Evolutionary conservation across 2,797 vertebrate genomes (phyloP), one percentile per base, ranked within the genome.

Genomic region (Cirrhinus molitorella): DNA sequence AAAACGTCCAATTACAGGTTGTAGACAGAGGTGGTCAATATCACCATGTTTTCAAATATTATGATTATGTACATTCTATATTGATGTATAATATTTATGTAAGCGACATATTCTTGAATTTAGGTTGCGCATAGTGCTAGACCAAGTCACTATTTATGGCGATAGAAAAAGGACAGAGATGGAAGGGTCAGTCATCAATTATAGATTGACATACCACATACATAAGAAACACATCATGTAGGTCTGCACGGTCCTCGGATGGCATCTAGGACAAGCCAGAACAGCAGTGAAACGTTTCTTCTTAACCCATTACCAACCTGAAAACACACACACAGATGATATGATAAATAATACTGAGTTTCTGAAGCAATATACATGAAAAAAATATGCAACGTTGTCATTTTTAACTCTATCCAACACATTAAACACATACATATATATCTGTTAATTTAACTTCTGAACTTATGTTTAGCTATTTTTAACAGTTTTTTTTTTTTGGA

Each of bases 141-240:
- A n/a, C 31, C 19, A 47, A 76, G 45, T 77, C 79, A 49, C 28
- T 89, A 74, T 89, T 77, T 77, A 45, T 37, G 70, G 86, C 73
- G 83, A 82, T 73, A 66, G 34, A 74, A 59, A 53, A 40, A 70
- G 63, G 85, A 79, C 11, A 79, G 80, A 81, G 43, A 59, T 84
- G 16, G 19, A 53, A 57, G 57, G 85, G 75, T 76, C 37, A 72
- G 51, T 59, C 88, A 91, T 94, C 68, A 86, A 93, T 94, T 91
- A 93, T 94, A 89, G 80, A 94, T 90, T 74, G 34, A 16, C 85
- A 76, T 71, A 87, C 89, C 87, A 89, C 85, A 83, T 88, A 91
- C 89, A 93, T 84, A 83, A 91, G 86, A 92, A 92, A 90, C 88
- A 84, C 92, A 91, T 93, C 89, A 91, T 87, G 87, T 89, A 87